phyloP scores from a whole-genome alignment of 2,797 vertebrate species.

The Alauda arvensis region DNA sequence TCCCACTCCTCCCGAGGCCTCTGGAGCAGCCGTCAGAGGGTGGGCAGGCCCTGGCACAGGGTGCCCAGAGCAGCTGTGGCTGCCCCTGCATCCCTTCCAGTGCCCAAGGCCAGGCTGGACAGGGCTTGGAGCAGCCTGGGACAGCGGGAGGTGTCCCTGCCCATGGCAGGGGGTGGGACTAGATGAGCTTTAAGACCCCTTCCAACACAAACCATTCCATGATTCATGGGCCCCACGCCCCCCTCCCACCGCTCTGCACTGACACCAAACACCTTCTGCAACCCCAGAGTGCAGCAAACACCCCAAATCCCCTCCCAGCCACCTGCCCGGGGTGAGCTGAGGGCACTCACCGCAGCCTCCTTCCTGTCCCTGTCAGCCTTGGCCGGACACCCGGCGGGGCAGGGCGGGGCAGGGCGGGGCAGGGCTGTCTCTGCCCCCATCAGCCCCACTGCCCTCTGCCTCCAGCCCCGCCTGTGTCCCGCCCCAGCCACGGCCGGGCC shows the following conservation, averaged over 20 bases:
- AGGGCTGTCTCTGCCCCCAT: background rate
- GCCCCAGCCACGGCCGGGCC: too few species aligned
- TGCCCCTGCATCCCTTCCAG: background rate
- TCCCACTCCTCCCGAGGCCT: background rate
- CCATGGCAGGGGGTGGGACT: rapidly evolving
- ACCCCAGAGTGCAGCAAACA: background rate
- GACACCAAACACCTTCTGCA: background rate
- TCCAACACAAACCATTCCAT: background rate
- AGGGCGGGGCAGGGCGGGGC: background rate
- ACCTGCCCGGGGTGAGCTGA: background rate
- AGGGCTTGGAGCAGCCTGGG: background rate
- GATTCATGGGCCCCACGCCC: background rate
- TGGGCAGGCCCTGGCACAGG: background rate
- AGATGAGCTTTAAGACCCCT: rapidly evolving
- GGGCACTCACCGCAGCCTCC: background rate
- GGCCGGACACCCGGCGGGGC: too few species aligned
- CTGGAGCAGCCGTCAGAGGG: background rate
- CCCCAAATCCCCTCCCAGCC: too few species aligned
- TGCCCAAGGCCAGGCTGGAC: background rate
- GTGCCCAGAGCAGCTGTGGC: background rate
- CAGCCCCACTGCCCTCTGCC: background rate
- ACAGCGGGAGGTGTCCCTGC: background rate
- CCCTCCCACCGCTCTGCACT: background rate
- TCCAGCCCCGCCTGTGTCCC: background rate
- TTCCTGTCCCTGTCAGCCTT: too few species aligned